These are phyloP conservation scores for Eristalinus sepulchralis DNA, from an alignment of 2,888 invertebrate species.

Conservation along the genomic window DNA sequence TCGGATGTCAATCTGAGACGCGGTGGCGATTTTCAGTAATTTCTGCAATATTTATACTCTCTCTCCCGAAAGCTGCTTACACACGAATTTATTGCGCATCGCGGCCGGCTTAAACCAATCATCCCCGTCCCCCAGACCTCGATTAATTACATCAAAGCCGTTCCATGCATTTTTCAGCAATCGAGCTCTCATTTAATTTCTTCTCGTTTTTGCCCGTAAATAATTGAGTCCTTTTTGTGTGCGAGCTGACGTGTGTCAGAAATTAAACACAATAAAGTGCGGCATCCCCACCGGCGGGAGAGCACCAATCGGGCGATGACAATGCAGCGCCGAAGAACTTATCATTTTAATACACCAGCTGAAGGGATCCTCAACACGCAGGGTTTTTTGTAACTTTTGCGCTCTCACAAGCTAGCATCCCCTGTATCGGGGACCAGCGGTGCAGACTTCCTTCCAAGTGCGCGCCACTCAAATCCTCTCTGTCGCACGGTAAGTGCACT, in stretches of 20 bases:
- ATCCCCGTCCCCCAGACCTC: neutral
- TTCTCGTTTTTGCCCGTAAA: slow-evolving; percentile 9
- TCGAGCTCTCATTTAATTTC: slow-evolving; percentile 16
- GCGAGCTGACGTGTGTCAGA: neutral
- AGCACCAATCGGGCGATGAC: slow-evolving; percentile 40
- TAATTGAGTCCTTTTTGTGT: slow-evolving; percentile 19
- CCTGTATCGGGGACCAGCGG: neutral
- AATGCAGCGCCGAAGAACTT: slow-evolving; percentile 22
- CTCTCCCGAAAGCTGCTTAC: neutral
- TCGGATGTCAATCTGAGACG: neutral
- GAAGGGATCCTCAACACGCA: slow-evolving; percentile 25
- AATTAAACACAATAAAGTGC: slow-evolving; percentile 51
- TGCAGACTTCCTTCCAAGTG: neutral
- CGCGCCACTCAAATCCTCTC: slow-evolving; percentile 7
- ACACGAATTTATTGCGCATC: neutral
- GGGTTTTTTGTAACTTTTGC: slow-evolving; percentile 44
- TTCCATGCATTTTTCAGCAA: neutral
- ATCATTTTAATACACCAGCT: slow-evolving; percentile 55
- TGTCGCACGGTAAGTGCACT: slow-evolving; percentile 37
- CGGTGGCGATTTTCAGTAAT: neutral
- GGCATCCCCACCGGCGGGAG: slow-evolving; percentile 14
- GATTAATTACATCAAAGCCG: slow-evolving; percentile 28
- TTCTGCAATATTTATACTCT: neutral
- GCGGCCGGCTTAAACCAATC: neutral
- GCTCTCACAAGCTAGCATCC: slow-evolving; percentile 22